Evolutionary conservation across 2,888 invertebrate species (phyloP), one percentile per base, ranked within the genome.

Genomic region (Oscheius onirici): DNA sequence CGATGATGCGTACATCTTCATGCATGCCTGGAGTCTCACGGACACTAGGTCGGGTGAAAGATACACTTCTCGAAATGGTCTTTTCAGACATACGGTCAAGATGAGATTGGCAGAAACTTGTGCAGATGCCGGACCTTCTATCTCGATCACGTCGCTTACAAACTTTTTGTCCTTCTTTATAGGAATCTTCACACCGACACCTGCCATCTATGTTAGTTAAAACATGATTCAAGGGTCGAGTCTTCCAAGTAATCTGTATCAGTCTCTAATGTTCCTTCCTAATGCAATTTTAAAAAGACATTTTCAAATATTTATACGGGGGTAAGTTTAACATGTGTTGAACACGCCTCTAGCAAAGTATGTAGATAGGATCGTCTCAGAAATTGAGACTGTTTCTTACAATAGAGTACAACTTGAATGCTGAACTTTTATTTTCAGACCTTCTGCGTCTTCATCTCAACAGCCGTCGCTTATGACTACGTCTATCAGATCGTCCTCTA

Each of bases 1-100:
- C 40, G 87, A 87, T 73, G 87, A 87, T 57, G 87, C 85, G 2
- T 87, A 83, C 79, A 87, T 87, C 60, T 85, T 85, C 75, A 79
- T 87, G 57, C 86, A 87, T 61, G 80, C 84, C 13, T 87, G 87
- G 87, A 80, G 80, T 43, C 68, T 80, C 24, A 85, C 84, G 13
- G 77, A 83, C 54, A 68, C 46, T 51, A 80, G 73, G 76, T 82
- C 63, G 60, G 67, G 52, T 0, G 24, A 13, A 40, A 3, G n/a
- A 40, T 11, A 26, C 13, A 55, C 15, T 17, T 6, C 11, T n/a
- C n/a, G 17, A 40, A 17, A 15, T 5, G 11, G n/a, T 20, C 11
- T 69, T 77, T 77, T 24, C 60, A 79, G 79, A 71, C 60, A 76
- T 17, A 70, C 78, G 0, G 73, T 76, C 1, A 54, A 70, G 3